Base-by-base conservation (phyloP, 1,140 invertebrate genomes). In the Ostrea denselamellosa region DNA sequence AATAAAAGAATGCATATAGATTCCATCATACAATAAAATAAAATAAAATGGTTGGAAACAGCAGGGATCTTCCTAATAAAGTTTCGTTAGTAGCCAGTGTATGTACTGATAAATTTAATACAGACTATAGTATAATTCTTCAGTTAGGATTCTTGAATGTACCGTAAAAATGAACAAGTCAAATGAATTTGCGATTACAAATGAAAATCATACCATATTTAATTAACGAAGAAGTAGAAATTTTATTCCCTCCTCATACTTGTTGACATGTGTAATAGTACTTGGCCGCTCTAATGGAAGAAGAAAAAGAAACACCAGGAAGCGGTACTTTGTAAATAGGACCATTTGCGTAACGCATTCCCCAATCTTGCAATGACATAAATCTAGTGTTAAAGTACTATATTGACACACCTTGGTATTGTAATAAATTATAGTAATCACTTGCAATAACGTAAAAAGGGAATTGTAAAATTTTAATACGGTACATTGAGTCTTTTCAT, bases 351-450 rank as follows among this genome's bases (percentile, higher is more conserved):
- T 62, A n/a, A n/a, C 56, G 5, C n/a, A 1, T 62, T 62, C n/a
- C 19, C 56, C n/a, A 19, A 62, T 62, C 56, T 62, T 62, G 17
- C 56, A n/a, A 62, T 62, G 56, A 17, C 56, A 62, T 62, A 62
- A 62, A 62, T 62, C 56, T 62, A 62, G n/a, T 28, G 58, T 62
- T 62, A 28, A 77, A 77, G 22, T 77, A 77, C 28, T 22, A 77
- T 34, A 28, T 28, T 34, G 68, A 77, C 68, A 77, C 68, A 34
- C 68, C 68, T 77, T 77, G 10, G 5, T 77, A 34, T 34, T 77
- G 28, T 28, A 77, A 77, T 28, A 3, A 25, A 25, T 9, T 10
- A 3, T 22, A 28, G 25, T 77, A 34, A 77, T 77, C 28, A 34
- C 28, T 28, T 77, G 25, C 5, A 77, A 28, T 77, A 77, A 77